Evolutionary conservation across 53 echinoderm and acorn worm genomes (phyloP).

Genomic region (Zoroaster sp.): DNA sequence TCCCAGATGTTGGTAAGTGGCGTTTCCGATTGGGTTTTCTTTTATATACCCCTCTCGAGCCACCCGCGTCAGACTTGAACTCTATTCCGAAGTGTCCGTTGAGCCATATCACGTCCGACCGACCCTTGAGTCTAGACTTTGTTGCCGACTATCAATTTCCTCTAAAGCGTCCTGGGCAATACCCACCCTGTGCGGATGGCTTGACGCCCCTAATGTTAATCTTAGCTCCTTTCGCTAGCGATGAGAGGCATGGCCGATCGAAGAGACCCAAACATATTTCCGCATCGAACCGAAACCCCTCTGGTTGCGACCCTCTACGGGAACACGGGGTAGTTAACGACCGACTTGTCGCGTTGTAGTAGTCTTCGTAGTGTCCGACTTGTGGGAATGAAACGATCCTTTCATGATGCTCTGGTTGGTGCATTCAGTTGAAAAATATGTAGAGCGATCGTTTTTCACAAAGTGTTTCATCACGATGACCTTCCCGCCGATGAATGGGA

Average conservation of each 20-base stretch:
- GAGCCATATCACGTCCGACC: constrained; percentile 30
- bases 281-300: constrained; percentile 13
- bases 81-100: neutral
- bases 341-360: constrained; percentile 20
- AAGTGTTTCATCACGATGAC: constrained; percentile 73
- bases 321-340: neutral
- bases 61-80: neutral
- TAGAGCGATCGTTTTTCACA: constrained; percentile 13
- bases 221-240: constrained; percentile 40
- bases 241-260: constrained; percentile 40
- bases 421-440: neutral
- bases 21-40: neutral
- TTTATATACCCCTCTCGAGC: neutral
- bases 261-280: constrained; percentile 35
- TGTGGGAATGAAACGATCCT: neutral
- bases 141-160: constrained; percentile 7
- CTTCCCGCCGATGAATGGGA: constrained; percentile 67
- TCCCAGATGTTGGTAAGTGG: neutral
- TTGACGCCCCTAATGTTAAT: constrained; percentile 22
- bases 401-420: neutral
- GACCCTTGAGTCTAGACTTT: neutral
- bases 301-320: neutral
- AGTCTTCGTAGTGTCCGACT: neutral
- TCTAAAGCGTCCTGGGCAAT: constrained; percentile 53
- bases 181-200: constrained; percentile 52